phyloP scores from a whole-genome alignment of 2,888 invertebrate genomes.

The Dimorphilus gyrociliatus region DNA sequence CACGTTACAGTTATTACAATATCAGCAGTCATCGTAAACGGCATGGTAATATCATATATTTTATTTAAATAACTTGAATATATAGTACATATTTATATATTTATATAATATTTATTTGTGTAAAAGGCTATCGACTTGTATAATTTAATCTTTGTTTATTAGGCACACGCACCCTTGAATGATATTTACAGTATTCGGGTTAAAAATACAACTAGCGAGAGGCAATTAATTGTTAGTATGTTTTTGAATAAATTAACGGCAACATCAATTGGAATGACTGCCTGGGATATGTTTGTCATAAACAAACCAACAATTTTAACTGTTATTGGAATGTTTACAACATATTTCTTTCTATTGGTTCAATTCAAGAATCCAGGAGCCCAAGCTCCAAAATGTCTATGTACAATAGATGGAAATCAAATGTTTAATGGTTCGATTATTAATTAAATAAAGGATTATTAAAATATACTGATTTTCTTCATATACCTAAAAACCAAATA shows the following conservation, averaged over 20 bases:
- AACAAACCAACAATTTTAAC: constrained; percentile 19
- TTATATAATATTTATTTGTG: too few species aligned
- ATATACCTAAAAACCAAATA: too few species aligned
- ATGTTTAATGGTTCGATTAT: too few species aligned
- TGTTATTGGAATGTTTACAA: constrained; percentile 7
- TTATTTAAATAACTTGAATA: background rate
- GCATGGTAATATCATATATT: constrained; percentile 15
- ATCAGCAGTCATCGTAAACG: constrained; percentile 10
- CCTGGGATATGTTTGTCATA: constrained; percentile 19
- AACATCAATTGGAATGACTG: constrained; percentile 18
- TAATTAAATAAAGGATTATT: too few species aligned
- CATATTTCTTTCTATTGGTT: constrained; percentile 1
- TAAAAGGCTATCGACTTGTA: too few species aligned
- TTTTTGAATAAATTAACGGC: constrained; percentile 19
- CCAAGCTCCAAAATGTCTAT: background rate
- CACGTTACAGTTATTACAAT: constrained; percentile 9
- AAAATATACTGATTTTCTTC: too few species aligned
- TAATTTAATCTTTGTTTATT: too few species aligned
- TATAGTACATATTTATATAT: background rate
- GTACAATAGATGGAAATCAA: too few species aligned
- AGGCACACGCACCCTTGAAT: constrained; percentile 16
- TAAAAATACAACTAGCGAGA: constrained; percentile 4
- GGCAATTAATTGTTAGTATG: constrained; percentile 12
- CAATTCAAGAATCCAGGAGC: constrained; percentile 13
- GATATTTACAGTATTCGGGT: constrained; percentile 17